A percentile compares a stretch with the other conserved stretches of the same genome.
These are phyloP conservation scores for Nesogale talazaci DNA, from an alignment of 2,113 vertebrate genomes.

Conservation along the genomic window DNA sequence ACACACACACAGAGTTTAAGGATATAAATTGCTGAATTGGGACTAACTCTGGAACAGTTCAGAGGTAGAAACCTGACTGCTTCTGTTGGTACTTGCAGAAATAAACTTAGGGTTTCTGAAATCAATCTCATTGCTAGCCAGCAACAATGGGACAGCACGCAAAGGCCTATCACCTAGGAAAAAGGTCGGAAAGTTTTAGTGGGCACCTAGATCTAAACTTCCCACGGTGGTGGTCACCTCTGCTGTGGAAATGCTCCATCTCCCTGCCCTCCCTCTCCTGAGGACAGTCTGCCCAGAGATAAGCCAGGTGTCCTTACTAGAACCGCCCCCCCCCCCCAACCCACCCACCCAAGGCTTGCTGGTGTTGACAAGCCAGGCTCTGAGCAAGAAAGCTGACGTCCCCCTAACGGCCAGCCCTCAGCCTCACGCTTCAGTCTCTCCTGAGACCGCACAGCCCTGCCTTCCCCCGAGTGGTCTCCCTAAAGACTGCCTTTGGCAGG, in stretches of 20 bases:
- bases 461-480: neutral
- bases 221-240: too few relatives aligned
- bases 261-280: neutral
- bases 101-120: too few relatives aligned
- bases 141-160: neutral
- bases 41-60: too few relatives aligned
- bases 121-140: too few relatives aligned
- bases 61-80: too few relatives aligned
- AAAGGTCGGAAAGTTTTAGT: neutral
- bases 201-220: neutral
- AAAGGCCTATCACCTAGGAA: neutral
- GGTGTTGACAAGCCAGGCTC: neutral
- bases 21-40: too few relatives aligned
- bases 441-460: neutral
- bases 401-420: neutral
- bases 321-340: neutral
- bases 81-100: too few relatives aligned
- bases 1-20: too few relatives aligned
- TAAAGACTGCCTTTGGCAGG: neutral
- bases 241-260: neutral
- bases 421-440: neutral
- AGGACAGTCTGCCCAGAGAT: accelerated
- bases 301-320: neutral
- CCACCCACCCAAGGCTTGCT: neutral
- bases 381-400: neutral